Base-by-base conservation (phyloP, 2,797 vertebrate genomes). In the Leptatherina wallacei region DNA sequence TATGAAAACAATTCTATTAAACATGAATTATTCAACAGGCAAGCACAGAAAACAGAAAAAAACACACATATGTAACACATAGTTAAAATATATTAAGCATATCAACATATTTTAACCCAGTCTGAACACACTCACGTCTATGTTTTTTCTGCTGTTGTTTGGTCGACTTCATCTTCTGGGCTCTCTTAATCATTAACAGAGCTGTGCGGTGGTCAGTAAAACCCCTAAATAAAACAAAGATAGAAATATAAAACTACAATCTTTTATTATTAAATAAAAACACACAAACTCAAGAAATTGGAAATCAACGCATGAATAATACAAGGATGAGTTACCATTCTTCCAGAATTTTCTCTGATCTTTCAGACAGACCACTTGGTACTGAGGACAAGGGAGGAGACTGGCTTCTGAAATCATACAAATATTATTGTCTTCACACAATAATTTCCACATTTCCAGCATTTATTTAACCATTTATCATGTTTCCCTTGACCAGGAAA, bases 151-250 rank as follows among this genome's bases (percentile, higher is more conserved):
- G 83, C 77, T 72, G 89, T 24, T 87, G 83, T 80, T 94, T 96
- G 75, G 93, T 94, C 6, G 94, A 89, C 77, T 94, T 96, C 96
- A 99, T 98, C 92, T 95, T 98, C 80, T 94, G 88, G 61, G 97
- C 97, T 88, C 97, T 96, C 89, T 95, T 98, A 64, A 99, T 90
- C 95, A 99, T 96, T 67, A 96, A 90, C 16, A 95, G 93, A 66
- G 96, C 96, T 42, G 97, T 98, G 77, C 92, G 91, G 74, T 92
- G 89, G 79, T 96, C 86, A 16, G 94, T 95, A 90, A 99, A 96
- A 52, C 97, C 97, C 98, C 97, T 98, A 71, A 14, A 75, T 72
- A 78, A 73, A 61, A 62, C 10, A 55, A 24, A 5, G 6, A 76
- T 18, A 70, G 14, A 61, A 47, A 22, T 13, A 2, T 47, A 32